These are phyloP conservation scores for Leguminivora glycinivorella DNA, from an alignment of 1,140 invertebrate genomes.

Conservation along the genomic window DNA sequence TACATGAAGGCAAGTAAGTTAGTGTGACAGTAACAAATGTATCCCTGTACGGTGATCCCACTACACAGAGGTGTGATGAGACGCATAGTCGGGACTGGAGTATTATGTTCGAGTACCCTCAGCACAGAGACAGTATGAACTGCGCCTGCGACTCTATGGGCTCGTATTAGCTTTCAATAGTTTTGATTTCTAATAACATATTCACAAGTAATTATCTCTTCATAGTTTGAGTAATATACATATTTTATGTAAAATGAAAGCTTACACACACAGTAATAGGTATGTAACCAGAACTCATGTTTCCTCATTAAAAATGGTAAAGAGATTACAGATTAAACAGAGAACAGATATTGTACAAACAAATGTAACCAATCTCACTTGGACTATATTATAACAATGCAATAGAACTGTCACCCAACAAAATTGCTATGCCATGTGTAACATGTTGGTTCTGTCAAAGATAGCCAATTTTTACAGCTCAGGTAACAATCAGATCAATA, in stretches of 20 bases:
- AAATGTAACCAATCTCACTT: not conserved
- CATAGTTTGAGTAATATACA: not conserved
- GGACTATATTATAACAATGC: not conserved
- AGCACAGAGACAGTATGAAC: constrained; percentile 66
- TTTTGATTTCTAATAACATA: not conserved
- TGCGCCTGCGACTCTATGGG: constrained; percentile 73
- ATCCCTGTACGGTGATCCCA: constrained; percentile 71
- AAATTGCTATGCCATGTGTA: constrained; percentile 15
- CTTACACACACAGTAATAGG: too few species aligned
- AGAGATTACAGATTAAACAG: too few species aligned
- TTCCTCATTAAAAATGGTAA: too few species aligned
- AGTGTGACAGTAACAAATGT: constrained; percentile 38
- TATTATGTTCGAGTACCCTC: constrained; percentile 72
- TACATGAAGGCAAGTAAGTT: not conserved
- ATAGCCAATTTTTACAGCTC: not conserved
- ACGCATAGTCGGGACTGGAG: constrained; percentile 71
- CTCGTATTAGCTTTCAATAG: constrained; percentile 44
- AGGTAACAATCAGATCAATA: constrained; percentile 8
- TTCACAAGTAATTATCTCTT: not conserved
- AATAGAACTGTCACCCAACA: not conserved
- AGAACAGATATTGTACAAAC: not conserved
- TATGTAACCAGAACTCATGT: too few species aligned
- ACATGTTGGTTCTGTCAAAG: constrained; percentile 4
- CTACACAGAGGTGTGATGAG: constrained; percentile 57
- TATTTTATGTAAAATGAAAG: too few species aligned